Base-by-base conservation (phyloP, 23 tunicate species). In the Botrylloides violaceus region DNA sequence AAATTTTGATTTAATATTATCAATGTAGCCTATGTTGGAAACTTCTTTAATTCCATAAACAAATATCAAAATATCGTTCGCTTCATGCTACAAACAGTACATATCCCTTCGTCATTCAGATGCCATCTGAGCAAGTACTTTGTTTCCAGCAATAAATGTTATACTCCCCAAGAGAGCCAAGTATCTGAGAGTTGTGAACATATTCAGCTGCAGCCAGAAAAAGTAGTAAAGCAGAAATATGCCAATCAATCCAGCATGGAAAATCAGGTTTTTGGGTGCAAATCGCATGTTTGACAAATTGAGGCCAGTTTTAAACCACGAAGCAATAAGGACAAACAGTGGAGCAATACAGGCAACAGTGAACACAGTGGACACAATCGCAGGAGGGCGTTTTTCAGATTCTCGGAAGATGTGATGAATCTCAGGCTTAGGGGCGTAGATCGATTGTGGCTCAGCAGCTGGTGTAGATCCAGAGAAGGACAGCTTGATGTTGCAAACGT, bases 81-180 rank as follows among this genome's bases (percentile, higher is more conserved):
- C n/a, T n/a, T n/a, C 15, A 43, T 9, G 53, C 53, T 43, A 43
- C 53, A 43, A 7, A 43, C 53, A 9, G 53, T 43, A 43, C 53
- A 43, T 7, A 43, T 7, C 9, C 15, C 53, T 43, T 43, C 15
- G 53, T 43, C 15, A 9, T 43, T 43, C 9, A 12, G 58, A 19
- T 26, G 74, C 56, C 28, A 34, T 55, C 24, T 81, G 87, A 20
- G 99, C 81, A 2, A 94, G 76, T 7, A 94, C 99, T 2, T 68
- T 72, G 73, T 87, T 94, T 1, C 99, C 99, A 50, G 92, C 80
- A 26, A 94, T 66, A 71, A 94, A 94, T 26, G 99, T 94, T 0
- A 82, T 78, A 2, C 76, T 65, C 3, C 99, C 99, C 19, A 94
- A 25, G 3, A 64, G 76, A 48, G 36, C 50, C 29, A 94, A 82